phyloP scores from a whole-genome alignment of 2,113 vertebrate species.

The Microcebus ravelobensis region DNA sequence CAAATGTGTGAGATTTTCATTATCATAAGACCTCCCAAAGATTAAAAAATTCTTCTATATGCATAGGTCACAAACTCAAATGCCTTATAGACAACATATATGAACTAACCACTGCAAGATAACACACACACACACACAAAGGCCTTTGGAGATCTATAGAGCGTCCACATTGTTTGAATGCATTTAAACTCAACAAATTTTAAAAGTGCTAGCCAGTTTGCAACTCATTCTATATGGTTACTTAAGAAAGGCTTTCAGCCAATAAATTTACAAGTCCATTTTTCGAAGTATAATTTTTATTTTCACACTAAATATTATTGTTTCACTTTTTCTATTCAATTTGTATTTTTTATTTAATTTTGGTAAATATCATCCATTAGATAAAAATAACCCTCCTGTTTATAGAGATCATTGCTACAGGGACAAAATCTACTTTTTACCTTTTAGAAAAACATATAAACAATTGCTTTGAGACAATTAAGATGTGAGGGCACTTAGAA shows the following conservation, averaged over 20 bases:
- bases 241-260: background rate
- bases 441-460: slow-evolving; percentile 43
- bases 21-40: background rate
- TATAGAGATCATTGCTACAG: background rate
- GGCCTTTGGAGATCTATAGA: background rate
- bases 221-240: background rate
- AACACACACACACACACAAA: background rate
- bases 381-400: slow-evolving; percentile 30
- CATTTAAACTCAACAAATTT: background rate
- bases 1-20: background rate
- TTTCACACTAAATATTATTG: background rate
- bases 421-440: background rate
- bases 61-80: background rate
- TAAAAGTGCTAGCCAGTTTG: background rate
- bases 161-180: background rate
- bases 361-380: background rate
- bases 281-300: background rate
- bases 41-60: background rate
- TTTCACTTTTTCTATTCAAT: slow-evolving; percentile 44
- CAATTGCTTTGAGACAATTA: background rate
- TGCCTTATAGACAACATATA: background rate
- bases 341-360: background rate
- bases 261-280: slow-evolving; percentile 27
- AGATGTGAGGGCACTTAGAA: background rate
- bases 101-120: background rate